phyloP scores from a whole-genome alignment of 2,888 invertebrate species.

The Nycteola revayana region DNA sequence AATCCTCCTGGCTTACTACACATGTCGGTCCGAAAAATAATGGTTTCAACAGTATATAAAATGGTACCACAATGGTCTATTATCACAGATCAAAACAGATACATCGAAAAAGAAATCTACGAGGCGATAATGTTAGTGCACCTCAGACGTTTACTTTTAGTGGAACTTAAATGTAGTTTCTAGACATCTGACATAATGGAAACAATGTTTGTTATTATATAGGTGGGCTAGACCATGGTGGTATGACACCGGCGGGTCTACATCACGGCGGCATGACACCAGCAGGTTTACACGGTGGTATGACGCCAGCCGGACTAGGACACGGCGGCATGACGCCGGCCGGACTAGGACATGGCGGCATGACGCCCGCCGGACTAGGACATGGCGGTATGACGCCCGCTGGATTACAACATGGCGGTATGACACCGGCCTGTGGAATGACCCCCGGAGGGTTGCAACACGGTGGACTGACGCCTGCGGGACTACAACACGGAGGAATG shows the following conservation, averaged over 20 bases:
- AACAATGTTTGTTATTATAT: neutral
- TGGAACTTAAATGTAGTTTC: too few relatives aligned
- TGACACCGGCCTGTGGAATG: constrained; percentile 58
- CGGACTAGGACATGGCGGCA: constrained; percentile 45
- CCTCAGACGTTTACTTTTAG: too few relatives aligned
- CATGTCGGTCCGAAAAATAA: too few relatives aligned
- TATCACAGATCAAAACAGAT: neutral
- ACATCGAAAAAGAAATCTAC: neutral
- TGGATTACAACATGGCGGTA: constrained; percentile 62
- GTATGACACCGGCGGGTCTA: constrained; percentile 56
- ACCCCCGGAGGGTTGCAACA: constrained; percentile 44
- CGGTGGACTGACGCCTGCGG: constrained; percentile 56
- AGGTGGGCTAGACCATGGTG: constrained; percentile 44
- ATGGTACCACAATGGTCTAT: neutral
- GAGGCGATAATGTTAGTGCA: too few relatives aligned
- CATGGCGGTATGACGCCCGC: constrained; percentile 56
- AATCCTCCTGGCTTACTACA: too few relatives aligned
- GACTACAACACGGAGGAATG: constrained; percentile 64
- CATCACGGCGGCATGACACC: constrained; percentile 67
- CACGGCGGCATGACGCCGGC: constrained; percentile 63
- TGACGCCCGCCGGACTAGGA: constrained; percentile 59
- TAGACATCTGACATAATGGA: too few relatives aligned
- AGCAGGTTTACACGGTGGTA: constrained; percentile 42
- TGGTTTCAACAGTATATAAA: too few relatives aligned
- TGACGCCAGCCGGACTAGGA: constrained; percentile 53